Evolutionary conservation across 2,113 vertebrate species (phyloP).

Genomic region (Anhinga anhinga): DNA sequence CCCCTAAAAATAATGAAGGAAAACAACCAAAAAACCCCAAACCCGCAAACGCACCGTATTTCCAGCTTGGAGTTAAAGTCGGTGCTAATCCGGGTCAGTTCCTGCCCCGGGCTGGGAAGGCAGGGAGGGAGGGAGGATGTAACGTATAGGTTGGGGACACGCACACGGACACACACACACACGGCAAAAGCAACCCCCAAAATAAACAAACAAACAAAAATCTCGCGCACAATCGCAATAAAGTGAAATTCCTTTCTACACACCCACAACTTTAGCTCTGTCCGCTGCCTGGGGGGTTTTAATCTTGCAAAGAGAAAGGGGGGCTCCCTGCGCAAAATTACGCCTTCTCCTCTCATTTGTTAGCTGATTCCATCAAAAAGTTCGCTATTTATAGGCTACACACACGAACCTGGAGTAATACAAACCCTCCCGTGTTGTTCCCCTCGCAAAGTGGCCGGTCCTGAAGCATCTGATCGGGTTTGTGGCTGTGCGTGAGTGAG

Average conservation of each 20-base stretch:
- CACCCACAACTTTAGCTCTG: constrained; percentile 63
- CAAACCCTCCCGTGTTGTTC: constrained; percentile 63
- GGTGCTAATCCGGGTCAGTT: background rate
- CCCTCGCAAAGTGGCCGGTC: constrained; percentile 68
- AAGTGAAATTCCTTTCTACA: constrained; percentile 43
- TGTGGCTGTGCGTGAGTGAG: background rate
- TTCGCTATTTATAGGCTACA: constrained; percentile 82
- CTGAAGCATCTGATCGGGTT: constrained; percentile 50
- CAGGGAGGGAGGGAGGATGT: background rate
- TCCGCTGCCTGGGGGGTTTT: constrained; percentile 61
- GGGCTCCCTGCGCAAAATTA: constrained; percentile 71
- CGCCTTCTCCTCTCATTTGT: constrained; percentile 78
- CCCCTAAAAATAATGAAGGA: too few species aligned
- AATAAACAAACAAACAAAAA: constrained; percentile 38
- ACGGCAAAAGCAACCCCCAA: background rate
- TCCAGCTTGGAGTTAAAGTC: background rate
- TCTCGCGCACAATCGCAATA: background rate
- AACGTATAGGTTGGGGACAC: background rate
- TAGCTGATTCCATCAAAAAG: constrained; percentile 76
- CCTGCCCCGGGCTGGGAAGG: background rate
- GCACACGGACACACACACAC: too few species aligned
- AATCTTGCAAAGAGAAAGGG: constrained; percentile 66
- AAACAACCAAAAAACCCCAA: background rate
- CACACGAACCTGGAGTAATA: constrained; percentile 67
- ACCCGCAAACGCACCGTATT: background rate